Evolutionary conservation across 2,113 vertebrate species (phyloP), one percentile per base, ranked within the genome.

Genomic region (Zeus faber): DNA sequence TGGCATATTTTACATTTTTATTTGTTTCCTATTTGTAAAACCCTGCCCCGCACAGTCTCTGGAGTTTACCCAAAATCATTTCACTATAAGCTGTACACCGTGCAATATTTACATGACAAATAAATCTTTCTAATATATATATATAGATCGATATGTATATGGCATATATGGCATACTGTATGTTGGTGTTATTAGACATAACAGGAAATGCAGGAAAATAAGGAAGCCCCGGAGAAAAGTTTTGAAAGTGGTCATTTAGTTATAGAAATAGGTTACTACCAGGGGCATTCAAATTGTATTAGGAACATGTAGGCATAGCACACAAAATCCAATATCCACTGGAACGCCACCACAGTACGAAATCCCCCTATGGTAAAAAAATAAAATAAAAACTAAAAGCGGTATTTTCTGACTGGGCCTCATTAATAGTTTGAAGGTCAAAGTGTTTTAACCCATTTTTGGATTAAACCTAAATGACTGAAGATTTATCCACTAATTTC

Each of bases 181-280:
- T n/a, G n/a, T n/a, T n/a, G n/a, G n/a, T n/a, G n/a, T n/a, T n/a
- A n/a, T n/a, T n/a, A n/a, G n/a, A 48, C 49, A 41, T 33, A 8
- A 40, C 0, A 6, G 27, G 49, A 11, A n/a, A 45, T 47, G 44
- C 39, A 43, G 52, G 54, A 65, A 39, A 49, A 68, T 13, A 2
- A 5, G 6, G 23, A 62, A 6, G 52, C 58, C 14, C 24, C 35
- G 26, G 29, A 55, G 31, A 50, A 45, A 53, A 16, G 40, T 46
- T 53, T 52, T 45, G 6, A 63, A 54, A 8, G 49, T 39, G 29
- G 22, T 50, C 37, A 6, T 18, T 22, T 27, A 9, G 26, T 20
- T 54, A 37, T 56, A 62, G 67, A 76, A 80, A 56, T 27, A 44
- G n/a, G n/a, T n/a, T n/a, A n/a, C 22, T 2, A 66, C 43, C 49